Conservation (phyloP, 1,140 invertebrate genomes). For the Cydia amplana region DNA sequence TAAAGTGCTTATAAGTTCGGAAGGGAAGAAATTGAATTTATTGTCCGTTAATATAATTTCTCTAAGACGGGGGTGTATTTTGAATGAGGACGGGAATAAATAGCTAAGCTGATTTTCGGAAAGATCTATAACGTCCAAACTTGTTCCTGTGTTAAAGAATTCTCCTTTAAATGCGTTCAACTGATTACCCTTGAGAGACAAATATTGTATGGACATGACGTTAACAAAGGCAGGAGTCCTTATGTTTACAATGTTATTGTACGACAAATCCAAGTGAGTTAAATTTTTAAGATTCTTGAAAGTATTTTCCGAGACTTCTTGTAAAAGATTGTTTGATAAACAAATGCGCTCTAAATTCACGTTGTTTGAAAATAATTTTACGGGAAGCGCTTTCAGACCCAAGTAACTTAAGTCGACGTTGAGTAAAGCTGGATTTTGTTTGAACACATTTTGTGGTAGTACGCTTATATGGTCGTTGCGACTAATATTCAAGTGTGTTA, state of each 20-base stretch:
- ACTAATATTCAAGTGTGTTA: slow-evolving; percentile 89
- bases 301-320: slow-evolving; percentile 85
- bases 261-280: slow-evolving; percentile 85
- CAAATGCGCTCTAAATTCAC: slow-evolving; percentile 83
- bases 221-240: slow-evolving; percentile 84
- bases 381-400: slow-evolving; percentile 84
- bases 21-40: slow-evolving; percentile 90
- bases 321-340: slow-evolving; percentile 84
- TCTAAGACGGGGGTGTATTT: slow-evolving; percentile 87
- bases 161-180: slow-evolving; percentile 89
- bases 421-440: slow-evolving; percentile 81
- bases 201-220: slow-evolving; percentile 83
- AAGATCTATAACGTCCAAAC: slow-evolving; percentile 86
- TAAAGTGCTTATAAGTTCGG: slow-evolving; percentile 87
- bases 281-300: slow-evolving; percentile 88
- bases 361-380: slow-evolving; percentile 85
- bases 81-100: slow-evolving; percentile 89
- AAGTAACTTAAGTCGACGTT: slow-evolving; percentile 87
- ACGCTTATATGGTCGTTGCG: slow-evolving; percentile 85
- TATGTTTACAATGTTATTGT: slow-evolving; percentile 89
- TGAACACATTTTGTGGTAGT: slow-evolving; percentile 81
- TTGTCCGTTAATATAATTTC: slow-evolving; percentile 86
- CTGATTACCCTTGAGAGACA: slow-evolving; percentile 86
- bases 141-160: slow-evolving; percentile 86
- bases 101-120: slow-evolving; percentile 89